phyloP scores from a whole-genome alignment of 2,888 invertebrate genomes.

The Torymus texanus region DNA sequence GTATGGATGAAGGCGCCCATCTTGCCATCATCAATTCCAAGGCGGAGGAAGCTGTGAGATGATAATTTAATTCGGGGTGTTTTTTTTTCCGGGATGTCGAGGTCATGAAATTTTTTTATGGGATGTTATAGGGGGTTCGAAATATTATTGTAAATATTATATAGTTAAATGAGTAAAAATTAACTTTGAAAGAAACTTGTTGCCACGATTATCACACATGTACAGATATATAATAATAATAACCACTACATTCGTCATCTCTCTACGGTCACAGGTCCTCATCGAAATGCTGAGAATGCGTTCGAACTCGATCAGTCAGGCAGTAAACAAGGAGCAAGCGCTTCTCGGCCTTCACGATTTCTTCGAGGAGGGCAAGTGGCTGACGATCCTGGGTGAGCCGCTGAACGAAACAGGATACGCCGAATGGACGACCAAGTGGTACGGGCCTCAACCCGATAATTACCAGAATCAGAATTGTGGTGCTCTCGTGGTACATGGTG shows the following conservation, averaged over 20 bases:
- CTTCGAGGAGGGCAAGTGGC: conserved; percentile 1
- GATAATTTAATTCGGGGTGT: no score
- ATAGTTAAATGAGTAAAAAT: no score
- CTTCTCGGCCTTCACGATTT: conserved; percentile 7
- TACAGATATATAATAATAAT: no score
- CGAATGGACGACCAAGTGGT: neutral
- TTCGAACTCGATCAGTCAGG: conserved; percentile 56
- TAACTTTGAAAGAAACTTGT: no score
- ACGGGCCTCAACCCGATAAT: neutral
- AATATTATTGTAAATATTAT: no score
- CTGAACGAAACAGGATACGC: neutral
- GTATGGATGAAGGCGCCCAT: conserved; percentile 61
- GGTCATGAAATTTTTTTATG: no score
- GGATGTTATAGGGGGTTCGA: no score
- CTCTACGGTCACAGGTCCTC: neutral
- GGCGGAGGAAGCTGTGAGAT: conserved; percentile 59
- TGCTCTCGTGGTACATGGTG: conserved; percentile 59
- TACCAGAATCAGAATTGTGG: conserved; percentile 59
- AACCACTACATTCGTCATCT: neutral
- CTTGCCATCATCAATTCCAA: conserved; percentile 60
- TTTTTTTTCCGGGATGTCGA: neutral
- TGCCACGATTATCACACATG: no score
- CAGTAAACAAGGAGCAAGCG: conserved; percentile 58
- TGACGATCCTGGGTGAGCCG: neutral
- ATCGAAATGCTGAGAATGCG: conserved; percentile 57